Evolutionary conservation across 1,140 invertebrate genomes (phyloP).

Genomic region (Dreissena rostriformis): DNA sequence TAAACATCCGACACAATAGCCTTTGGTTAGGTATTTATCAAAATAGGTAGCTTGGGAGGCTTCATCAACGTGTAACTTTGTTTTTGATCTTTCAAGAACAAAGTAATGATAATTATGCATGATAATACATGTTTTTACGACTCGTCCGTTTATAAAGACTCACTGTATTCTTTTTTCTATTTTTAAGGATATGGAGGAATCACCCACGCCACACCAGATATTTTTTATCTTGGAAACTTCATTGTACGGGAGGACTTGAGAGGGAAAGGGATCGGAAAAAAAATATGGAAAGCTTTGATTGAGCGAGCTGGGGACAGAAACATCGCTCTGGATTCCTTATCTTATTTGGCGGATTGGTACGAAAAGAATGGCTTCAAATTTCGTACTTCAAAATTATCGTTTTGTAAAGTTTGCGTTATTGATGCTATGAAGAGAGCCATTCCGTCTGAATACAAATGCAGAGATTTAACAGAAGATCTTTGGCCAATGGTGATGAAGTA

Average conservation of each 20-base stretch:
- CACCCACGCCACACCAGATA: too few relatives aligned
- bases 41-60: too few relatives aligned
- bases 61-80: too few relatives aligned
- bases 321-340: not conserved
- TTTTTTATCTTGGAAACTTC: not conserved
- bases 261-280: not conserved
- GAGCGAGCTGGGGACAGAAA: constrained; percentile 3
- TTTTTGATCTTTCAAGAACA: too few relatives aligned
- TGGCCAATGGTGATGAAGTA: constrained; percentile 6
- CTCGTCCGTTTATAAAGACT: too few relatives aligned
- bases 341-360: not conserved
- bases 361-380: constrained; percentile 1
- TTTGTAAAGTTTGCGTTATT: not conserved
- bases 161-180: too few relatives aligned
- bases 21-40: too few relatives aligned
- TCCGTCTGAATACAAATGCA: not conserved
- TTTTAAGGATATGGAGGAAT: too few relatives aligned
- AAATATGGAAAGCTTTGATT: not conserved
- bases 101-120: too few relatives aligned
- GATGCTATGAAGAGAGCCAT: not conserved
- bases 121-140: too few relatives aligned
- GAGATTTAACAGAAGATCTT: not conserved
- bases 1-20: too few relatives aligned
- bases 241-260: not conserved
- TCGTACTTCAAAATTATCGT: not conserved